Evolutionary conservation across 2,888 invertebrate species (phyloP), one percentile per base, ranked within the genome.

Genomic region (Chouioia cunea): DNA sequence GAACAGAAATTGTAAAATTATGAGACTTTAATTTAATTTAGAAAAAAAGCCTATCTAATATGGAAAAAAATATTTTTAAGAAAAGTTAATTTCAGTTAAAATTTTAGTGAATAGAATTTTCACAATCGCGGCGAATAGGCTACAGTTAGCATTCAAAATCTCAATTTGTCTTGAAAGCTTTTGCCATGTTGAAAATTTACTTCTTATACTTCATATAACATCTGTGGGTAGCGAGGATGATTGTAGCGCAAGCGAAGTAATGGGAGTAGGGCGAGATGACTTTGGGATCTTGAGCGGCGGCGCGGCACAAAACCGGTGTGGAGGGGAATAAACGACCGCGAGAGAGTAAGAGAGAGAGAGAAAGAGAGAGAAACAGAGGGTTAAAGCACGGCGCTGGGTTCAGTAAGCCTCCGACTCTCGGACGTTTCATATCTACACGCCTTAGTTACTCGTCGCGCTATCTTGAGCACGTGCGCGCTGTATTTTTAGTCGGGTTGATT

Each of bases 351-450:
- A 22, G 47, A 48, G 59, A 44, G 50, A 22, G 53, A 23, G 74
- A 72, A 68, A 79, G 78, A 75, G 78, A 4, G 60, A 48, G 60
- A 16, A 48, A 23, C 16, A 2, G 48, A 22, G 23, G 6, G 50
- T 23, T 52, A 50, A 23, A 59, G 50, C 23, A 46, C 50, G 10
- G 78, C 79, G 80, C 75, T 79, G 77, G 77, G 76, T 74, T 73
- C 76, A 83, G 83, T 83, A 73, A 76, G 79, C 79, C 78, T 79
- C 77, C 76, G 79, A 77, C 80, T 77, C 75, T 76, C 79, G 81
- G 75, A 65, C 57, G 65, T 53, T 50, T 4, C 20, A 27, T n/a
- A 12, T 12, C 10, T 22, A 20, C 50, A 6, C 44, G 15, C 15
- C 16, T 48, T 16, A 3, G 15, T 14, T 22, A 20, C 23, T 14